Evolutionary conservation across 2,888 invertebrate species (phyloP).

Genomic region (Branchinecta sandiegonensis): DNA sequence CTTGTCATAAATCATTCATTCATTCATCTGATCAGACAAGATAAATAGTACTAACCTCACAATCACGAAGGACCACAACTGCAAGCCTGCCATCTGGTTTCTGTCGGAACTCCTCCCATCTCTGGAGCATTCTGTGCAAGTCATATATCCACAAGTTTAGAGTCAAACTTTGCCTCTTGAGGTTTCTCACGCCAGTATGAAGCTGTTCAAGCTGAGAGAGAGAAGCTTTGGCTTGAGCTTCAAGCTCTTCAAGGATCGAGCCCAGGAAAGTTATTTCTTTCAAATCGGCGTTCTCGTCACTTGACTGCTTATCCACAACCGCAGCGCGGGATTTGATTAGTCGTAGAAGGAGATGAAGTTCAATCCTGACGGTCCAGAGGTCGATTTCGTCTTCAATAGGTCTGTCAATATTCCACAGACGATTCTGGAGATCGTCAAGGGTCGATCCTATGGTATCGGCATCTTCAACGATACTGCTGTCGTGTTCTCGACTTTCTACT

Average conservation of each 20-base stretch:
- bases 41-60: background rate
- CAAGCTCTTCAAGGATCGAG: background rate
- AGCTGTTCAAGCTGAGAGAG: background rate
- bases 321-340: background rate
- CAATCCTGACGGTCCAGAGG: background rate
- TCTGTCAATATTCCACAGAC: background rate
- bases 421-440: background rate
- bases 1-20: too few relatives aligned
- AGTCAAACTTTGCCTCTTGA: constrained; percentile 7
- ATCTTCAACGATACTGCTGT: background rate
- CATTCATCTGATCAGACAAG: background rate
- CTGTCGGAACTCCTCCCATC: background rate
- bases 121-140: constrained; percentile 3
- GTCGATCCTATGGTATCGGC: background rate
- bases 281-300: background rate
- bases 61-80: background rate
- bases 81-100: constrained; percentile 11
- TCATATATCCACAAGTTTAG: background rate
- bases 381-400: constrained; percentile 4
- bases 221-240: background rate
- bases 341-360: background rate
- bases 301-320: background rate
- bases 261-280: background rate
- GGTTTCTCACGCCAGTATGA: background rate
- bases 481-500: background rate